These are phyloP conservation scores for Pristiophorus japonicus DNA, from an alignment of 2,113 vertebrate genomes.

Conservation along the genomic window DNA sequence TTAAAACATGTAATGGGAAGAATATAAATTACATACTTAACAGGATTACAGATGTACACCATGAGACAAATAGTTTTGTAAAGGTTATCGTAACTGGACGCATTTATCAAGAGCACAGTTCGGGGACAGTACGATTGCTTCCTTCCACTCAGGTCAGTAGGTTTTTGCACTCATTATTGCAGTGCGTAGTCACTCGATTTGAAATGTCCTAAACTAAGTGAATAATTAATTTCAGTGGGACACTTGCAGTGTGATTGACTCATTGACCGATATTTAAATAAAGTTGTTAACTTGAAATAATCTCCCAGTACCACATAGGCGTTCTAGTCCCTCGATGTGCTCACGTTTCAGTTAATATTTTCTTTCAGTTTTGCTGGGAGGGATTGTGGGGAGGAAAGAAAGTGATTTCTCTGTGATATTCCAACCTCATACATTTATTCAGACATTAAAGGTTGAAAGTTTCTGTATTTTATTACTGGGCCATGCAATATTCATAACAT, in stretches of 20 bases:
- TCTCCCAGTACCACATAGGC: neutral
- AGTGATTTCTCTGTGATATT: neutral
- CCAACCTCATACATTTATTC: neutral
- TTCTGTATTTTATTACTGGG: neutral
- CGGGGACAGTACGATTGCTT: neutral
- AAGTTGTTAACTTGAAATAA: neutral
- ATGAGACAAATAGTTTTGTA: neutral
- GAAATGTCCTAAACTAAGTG: neutral
- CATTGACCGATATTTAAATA: neutral
- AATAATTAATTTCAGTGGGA: constrained; percentile 25
- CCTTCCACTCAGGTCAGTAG: neutral
- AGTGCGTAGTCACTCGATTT: neutral
- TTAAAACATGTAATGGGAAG: neutral
- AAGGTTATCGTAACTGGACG: constrained; percentile 25
- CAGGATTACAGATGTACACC: neutral
- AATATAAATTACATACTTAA: constrained; percentile 29
- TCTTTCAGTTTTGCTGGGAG: neutral
- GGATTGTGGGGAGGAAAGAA: neutral
- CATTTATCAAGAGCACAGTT: constrained; percentile 16
- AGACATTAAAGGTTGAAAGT: neutral
- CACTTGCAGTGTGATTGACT: constrained; percentile 8
- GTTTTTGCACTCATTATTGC: neutral
- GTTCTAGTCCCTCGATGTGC: neutral
- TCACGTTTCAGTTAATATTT: neutral
- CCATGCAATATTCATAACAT: neutral